Evolutionary conservation across 2,797 vertebrate species (phyloP).

Genomic region (Acrossocheilus wenchowensis): DNA sequence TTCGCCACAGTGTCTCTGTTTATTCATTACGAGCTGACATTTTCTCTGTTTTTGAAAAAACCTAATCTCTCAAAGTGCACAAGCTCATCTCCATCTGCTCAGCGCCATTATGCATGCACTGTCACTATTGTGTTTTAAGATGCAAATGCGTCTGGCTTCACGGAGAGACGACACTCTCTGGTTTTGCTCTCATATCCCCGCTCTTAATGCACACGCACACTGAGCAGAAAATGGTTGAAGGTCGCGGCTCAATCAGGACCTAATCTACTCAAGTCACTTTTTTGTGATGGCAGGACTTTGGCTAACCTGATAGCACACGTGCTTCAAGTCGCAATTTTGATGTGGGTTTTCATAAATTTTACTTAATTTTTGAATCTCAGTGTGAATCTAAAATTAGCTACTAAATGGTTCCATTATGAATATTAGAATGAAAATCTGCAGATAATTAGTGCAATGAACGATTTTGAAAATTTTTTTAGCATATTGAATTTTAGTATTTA

Average conservation of each 20-base stretch:
- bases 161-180: background rate
- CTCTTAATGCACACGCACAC: constrained; percentile 40
- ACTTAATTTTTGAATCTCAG: background rate
- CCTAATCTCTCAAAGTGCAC: constrained; percentile 5
- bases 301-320: background rate
- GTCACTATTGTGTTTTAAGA: constrained; percentile 54
- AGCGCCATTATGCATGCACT: constrained; percentile 49
- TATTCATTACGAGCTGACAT: constrained; percentile 49
- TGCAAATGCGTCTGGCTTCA: constrained; percentile 36
- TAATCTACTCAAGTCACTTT: constrained; percentile 5
- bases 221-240: constrained; percentile 14
- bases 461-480: background rate
- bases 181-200: constrained; percentile 13
- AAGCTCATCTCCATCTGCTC: constrained; percentile 54
- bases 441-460: background rate
- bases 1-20: constrained; percentile 14
- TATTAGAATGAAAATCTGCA: background rate
- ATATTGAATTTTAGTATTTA: background rate
- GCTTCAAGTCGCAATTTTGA: background rate
- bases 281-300: background rate
- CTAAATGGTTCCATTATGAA: background rate
- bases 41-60: constrained; percentile 24
- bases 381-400: background rate
- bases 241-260: background rate
- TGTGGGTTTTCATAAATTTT: no score